Conservation (phyloP, 2,888 invertebrate species). For the Petrolisthes manimaculis region DNA sequence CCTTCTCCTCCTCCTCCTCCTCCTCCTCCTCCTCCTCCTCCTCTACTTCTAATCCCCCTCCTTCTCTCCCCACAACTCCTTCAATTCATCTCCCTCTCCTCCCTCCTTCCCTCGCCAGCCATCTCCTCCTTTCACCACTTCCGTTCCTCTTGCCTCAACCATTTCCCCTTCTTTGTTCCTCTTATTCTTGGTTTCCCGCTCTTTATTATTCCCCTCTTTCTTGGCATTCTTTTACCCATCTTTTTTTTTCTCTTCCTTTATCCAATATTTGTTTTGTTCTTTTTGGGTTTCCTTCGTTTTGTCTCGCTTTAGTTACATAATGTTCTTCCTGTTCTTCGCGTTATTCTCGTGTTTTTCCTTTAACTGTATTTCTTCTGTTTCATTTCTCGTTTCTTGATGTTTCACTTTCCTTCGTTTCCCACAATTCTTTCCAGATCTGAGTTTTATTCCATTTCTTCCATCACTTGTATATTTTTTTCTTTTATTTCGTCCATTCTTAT, state of each 20-base stretch:
- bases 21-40: background rate
- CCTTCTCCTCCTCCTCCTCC: background rate
- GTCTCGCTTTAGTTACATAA: background rate
- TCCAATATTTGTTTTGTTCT: background rate
- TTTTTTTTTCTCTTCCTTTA: too few species aligned
- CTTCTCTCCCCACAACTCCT: too few species aligned
- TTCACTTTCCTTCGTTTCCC: background rate
- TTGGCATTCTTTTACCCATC: too few species aligned
- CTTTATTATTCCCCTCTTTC: background rate
- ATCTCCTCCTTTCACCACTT: slow-evolving; percentile 10
- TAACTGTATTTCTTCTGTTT: background rate
- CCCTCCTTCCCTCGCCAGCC: too few species aligned
- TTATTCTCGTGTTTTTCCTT: background rate
- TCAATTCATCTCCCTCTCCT: too few species aligned
- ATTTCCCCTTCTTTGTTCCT: slow-evolving; percentile 12
- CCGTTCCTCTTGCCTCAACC: slow-evolving; percentile 13
- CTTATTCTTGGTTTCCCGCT: background rate
- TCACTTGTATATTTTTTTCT: background rate
- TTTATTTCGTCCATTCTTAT: background rate
- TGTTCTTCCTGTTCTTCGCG: background rate
- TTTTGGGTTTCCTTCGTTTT: background rate
- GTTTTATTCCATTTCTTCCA: background rate
- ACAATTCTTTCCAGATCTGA: background rate
- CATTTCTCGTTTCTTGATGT: background rate
- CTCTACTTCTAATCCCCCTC: too few species aligned